phyloP scores from a whole-genome alignment of 1,140 invertebrate genomes.

The Odontomachus brunneus region DNA sequence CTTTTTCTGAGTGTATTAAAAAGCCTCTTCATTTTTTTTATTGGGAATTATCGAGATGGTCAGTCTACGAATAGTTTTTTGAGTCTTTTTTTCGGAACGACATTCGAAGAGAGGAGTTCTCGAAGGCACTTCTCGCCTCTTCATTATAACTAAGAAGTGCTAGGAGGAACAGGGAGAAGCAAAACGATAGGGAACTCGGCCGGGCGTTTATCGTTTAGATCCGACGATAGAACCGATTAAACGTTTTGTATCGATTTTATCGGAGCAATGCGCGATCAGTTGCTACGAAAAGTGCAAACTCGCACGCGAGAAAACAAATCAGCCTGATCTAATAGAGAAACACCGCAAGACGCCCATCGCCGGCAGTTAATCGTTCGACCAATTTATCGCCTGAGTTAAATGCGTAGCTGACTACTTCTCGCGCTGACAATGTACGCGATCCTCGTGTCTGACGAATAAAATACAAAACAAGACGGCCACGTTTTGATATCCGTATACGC shows the following conservation, averaged over 20 bases:
- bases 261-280: conserved; percentile 13
- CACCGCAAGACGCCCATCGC: conserved; percentile 8
- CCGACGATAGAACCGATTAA: conserved; percentile 46
- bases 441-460: conserved; percentile 38
- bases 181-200: not conserved
- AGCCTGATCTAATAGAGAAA: conserved; percentile 24
- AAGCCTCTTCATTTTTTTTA: no score
- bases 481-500: not conserved
- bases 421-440: conserved; percentile 3
- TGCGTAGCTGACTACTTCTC: conserved; percentile 19
- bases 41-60: not conserved
- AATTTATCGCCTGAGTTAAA: conserved; percentile 18
- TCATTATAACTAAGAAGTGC: conserved; percentile 40
- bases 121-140: conserved; percentile 30
- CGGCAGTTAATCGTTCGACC: conserved; percentile 7
- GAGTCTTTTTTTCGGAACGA: not conserved
- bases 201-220: conserved; percentile 22
- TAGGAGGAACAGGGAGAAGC: not conserved
- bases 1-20: no score
- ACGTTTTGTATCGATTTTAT: conserved; percentile 46
- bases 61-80: conserved; percentile 1
- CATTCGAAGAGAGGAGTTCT: not conserved
- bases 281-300: conserved; percentile 30
- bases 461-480: not conserved
- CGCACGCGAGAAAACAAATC: conserved; percentile 56